Base-by-base conservation (phyloP, 2,888 invertebrate species). In the Orthosia incerta region DNA sequence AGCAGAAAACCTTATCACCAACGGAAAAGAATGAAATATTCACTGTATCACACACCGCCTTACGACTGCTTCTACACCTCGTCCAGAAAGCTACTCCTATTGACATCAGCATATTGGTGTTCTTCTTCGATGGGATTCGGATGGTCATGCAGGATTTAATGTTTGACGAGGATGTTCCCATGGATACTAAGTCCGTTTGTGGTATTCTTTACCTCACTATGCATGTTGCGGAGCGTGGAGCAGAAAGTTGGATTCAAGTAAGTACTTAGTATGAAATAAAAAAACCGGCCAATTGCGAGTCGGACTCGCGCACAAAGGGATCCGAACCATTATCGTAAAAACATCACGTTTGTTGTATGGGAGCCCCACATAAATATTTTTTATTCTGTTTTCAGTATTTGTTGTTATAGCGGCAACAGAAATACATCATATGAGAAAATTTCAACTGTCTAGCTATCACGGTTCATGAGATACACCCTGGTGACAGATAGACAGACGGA, bases 161-260 rank as follows among this genome's bases (percentile, higher is more conserved):
- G 72, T 90, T 91, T 62, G 91, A 97, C 83, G 92, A 93, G 7
- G 97, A 97, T 74, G 94, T 97, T 2, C 97, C 97, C 0, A 97
- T 97, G 96, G 97, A 98, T 86, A 97, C 97, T 0, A 97, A 97
- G 87, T 96, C 97, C 11, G 97, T 97, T 85, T 97, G 97, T 79
- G 97, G 97, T 0, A 95, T 97, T 53, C 88, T 97, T 20, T 93
- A 96, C 71, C 91, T 97, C 9, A 92, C 96, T 64, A 94, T 96
- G 88, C 94, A 95, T 53, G 91, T 95, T 60, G 89, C 94, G 26
- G 93, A 92, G n/a, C 86, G 91, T 55, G 91, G 92, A 1, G 48
- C 88, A 0, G 83, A 91, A 12, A 87, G 91, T 46, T 96, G 96
- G 96, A 76, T 87, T 64, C 77, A 90, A 81, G 96, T 95, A 82